Percentiles rank a stretch among this genome's conserved stretches.
Evolutionary conservation across 2,797 vertebrate genomes (phyloP).

Genomic region (Melanotaenia maccullochi): DNA sequence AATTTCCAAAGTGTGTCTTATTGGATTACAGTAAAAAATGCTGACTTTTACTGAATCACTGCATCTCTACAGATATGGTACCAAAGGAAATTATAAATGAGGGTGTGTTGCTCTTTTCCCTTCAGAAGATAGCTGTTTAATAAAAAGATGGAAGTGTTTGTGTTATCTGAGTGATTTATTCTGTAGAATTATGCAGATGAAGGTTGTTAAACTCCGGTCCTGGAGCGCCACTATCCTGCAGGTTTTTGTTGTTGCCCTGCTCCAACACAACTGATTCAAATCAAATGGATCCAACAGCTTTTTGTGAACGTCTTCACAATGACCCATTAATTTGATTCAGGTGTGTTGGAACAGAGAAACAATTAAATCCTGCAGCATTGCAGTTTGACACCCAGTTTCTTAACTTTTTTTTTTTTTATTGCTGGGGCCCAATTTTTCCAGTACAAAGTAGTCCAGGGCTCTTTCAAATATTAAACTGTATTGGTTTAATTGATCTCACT

Average conservation of each 20-base stretch:
- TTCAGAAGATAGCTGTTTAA: not conserved
- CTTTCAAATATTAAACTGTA: not conserved
- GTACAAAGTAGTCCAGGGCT: too few species aligned
- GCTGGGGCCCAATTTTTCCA: too few species aligned
- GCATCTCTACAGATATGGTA: not conserved
- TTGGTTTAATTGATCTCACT: not conserved
- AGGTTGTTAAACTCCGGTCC: not conserved
- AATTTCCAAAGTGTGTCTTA: slow-evolving; percentile 3
- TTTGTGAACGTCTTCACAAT: too few species aligned
- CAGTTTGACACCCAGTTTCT: too few species aligned
- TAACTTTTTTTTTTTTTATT: too few species aligned
- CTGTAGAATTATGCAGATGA: not conserved
- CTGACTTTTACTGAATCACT: not conserved
- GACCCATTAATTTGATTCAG: too few species aligned
- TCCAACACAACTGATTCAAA: too few species aligned
- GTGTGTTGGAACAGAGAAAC: too few species aligned
- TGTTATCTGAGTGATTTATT: not conserved
- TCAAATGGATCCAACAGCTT: too few species aligned
- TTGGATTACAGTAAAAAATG: not conserved
- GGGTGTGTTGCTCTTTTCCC: not conserved
- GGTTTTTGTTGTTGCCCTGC: too few species aligned
- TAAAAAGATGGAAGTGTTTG: not conserved
- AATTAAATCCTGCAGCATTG: too few species aligned
- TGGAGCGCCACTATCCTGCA: too few species aligned
- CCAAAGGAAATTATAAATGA: not conserved